phyloP scores from a whole-genome alignment of 2,888 invertebrate genomes.

The Ophonus ardosiacus region DNA sequence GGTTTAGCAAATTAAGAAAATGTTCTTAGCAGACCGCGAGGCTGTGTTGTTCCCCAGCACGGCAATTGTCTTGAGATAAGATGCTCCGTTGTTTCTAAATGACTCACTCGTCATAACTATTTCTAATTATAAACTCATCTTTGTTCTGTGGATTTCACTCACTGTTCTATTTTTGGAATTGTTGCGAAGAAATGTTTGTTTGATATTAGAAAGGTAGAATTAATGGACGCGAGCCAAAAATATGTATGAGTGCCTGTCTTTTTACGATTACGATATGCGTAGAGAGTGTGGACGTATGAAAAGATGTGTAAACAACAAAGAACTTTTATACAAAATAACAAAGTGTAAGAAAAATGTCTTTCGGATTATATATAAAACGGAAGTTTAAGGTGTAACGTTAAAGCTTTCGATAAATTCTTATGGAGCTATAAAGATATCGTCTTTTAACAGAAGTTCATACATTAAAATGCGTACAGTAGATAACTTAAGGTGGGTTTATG shows the following conservation, averaged over 20 bases:
- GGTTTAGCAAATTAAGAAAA: neutral
- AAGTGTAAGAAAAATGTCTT: neutral
- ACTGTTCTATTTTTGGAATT: neutral
- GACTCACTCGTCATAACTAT: neutral
- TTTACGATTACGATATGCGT: neutral
- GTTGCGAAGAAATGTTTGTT: neutral
- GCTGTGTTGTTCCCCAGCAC: neutral
- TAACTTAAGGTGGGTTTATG: too few species aligned
- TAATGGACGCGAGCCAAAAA: neutral
- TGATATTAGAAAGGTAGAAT: neutral
- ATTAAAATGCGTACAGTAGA: neutral
- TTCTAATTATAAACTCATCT: neutral
- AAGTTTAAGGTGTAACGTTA: neutral
- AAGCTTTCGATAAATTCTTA: neutral
- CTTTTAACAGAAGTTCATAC: neutral
- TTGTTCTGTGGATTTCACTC: neutral
- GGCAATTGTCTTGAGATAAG: neutral
- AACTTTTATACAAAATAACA: neutral
- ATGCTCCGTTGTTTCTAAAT: neutral
- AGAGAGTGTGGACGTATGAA: neutral
- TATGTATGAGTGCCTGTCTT: neutral
- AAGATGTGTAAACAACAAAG: neutral
- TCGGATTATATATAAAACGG: neutral
- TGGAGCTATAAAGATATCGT: neutral
- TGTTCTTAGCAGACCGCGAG: neutral